phyloP scores from a whole-genome alignment of 2,888 invertebrate species.

The Eurytoma adleriae region DNA sequence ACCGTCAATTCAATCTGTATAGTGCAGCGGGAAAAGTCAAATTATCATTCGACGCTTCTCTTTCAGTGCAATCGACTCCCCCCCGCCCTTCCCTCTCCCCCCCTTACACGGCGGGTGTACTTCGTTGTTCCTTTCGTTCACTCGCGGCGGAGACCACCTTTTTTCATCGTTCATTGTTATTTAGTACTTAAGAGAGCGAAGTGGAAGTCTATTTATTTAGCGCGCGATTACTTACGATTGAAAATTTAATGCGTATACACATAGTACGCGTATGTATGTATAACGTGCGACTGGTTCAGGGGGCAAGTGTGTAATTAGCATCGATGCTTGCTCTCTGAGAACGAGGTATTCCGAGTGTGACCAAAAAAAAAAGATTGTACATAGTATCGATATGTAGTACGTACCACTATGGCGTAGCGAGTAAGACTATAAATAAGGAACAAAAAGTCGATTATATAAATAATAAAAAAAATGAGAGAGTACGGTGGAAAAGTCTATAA shows the following conservation, averaged over 20 bases:
- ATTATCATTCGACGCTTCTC: conserved; percentile 31
- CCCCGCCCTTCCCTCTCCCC: background rate
- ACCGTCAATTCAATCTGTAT: conserved; percentile 46
- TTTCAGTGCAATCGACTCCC: conserved; percentile 49
- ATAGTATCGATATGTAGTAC: conserved; percentile 47
- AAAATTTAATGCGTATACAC: background rate
- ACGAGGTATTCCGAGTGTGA: conserved; percentile 37
- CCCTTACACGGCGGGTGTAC: background rate
- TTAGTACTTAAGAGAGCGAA: conserved; percentile 55
- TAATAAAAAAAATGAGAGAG: conserved; percentile 9
- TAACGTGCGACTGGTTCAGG: conserved; percentile 12
- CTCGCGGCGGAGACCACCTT: background rate
- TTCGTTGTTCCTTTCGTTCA: conserved; percentile 18
- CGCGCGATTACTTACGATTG: conserved; percentile 13
- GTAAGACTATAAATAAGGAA: conserved; percentile 51
- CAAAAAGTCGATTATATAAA: conserved; percentile 43
- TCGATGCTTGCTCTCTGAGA: conserved; percentile 39
- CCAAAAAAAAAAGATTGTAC: conserved; percentile 47
- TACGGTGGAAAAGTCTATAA: conserved; percentile 24
- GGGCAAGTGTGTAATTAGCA: conserved; percentile 4
- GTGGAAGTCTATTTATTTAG: conserved; percentile 40
- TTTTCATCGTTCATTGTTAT: conserved; percentile 54
- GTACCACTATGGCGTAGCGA: conserved; percentile 41
- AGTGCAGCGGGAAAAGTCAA: conserved; percentile 36
- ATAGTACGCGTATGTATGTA: too few species aligned